These are phyloP conservation scores for Chloroclysta siterata DNA, from an alignment of 2,888 invertebrate species.

Conservation along the genomic window DNA sequence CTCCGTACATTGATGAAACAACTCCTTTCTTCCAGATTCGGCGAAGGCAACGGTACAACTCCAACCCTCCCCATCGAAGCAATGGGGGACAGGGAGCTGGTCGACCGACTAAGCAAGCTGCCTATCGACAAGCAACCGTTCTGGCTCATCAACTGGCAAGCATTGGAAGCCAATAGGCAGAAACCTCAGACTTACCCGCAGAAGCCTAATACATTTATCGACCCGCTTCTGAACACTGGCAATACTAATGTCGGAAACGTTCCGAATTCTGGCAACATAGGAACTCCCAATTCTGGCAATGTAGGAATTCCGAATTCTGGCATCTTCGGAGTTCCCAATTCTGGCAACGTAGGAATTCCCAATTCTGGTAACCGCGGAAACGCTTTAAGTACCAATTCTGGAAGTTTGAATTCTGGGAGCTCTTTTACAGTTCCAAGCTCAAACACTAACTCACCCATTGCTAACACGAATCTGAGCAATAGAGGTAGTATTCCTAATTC, in stretches of 20 bases:
- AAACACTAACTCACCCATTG: not conserved
- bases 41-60: slow-evolving; percentile 57
- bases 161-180: slow-evolving; percentile 84
- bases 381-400: too few species aligned
- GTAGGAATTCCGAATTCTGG: slow-evolving; percentile 13
- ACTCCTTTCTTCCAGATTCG: slow-evolving; percentile 67
- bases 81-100: slow-evolving; percentile 85
- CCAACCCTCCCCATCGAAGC: slow-evolving; percentile 87
- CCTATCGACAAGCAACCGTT: slow-evolving; percentile 89
- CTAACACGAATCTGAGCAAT: not conserved
- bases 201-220: slow-evolving; percentile 61
- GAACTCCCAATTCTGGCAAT: slow-evolving; percentile 4
- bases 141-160: slow-evolving; percentile 89
- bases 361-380: slow-evolving; percentile 18
- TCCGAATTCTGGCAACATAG: not conserved
- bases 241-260: slow-evolving; percentile 19
- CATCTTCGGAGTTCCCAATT: slow-evolving; percentile 17
- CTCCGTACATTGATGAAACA: too few species aligned
- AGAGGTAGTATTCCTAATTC: not conserved
- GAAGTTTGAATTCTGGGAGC: not conserved
- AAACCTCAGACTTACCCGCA: slow-evolving; percentile 71
- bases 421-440: not conserved
- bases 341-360: slow-evolving; percentile 13
- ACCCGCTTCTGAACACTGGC: slow-evolving; percentile 30
- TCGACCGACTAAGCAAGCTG: slow-evolving; percentile 86